phyloP scores from a whole-genome alignment of 2,888 invertebrate species.

The Amiota minor region DNA sequence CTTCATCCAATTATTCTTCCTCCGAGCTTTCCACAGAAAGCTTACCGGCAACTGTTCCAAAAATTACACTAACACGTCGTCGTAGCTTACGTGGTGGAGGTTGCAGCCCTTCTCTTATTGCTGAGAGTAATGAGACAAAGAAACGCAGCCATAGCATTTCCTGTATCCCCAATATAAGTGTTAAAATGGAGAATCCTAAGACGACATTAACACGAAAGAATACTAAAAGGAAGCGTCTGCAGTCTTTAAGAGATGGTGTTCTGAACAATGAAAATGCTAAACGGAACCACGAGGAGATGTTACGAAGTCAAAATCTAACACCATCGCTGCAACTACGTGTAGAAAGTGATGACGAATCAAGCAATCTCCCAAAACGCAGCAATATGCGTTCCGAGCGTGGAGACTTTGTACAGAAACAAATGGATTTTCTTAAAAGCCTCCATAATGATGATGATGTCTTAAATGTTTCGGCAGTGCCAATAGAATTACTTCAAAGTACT shows the following conservation, averaged over 20 bases:
- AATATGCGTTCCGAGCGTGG: constrained; percentile 79
- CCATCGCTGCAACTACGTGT: no score
- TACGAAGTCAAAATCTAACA: no score
- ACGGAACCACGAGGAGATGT: no score
- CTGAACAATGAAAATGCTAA: no score
- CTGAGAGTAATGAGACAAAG: constrained; percentile 6
- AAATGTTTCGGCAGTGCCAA: constrained; percentile 31
- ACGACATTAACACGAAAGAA: constrained; percentile 22
- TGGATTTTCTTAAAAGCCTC: constrained; percentile 77
- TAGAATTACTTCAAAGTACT: no score
- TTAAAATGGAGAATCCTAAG: constrained; percentile 34
- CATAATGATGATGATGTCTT: constrained; percentile 46
- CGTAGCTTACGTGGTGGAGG: constrained; percentile 38
- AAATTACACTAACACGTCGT: neutral
- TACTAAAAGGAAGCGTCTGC: constrained; percentile 37
- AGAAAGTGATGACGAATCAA: no score
- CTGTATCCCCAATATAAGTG: neutral
- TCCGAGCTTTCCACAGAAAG: no score
- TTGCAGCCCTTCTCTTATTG: constrained; percentile 24
- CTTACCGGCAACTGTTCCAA: neutral
- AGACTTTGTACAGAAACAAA: constrained; percentile 79
- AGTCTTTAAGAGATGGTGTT: constrained; percentile 35
- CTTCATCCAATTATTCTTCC: neutral
- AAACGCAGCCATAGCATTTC: constrained; percentile 56
- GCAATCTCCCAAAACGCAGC: constrained; percentile 61